Base-by-base conservation (phyloP, 2,888 invertebrate genomes). In the Nomada flava region DNA sequence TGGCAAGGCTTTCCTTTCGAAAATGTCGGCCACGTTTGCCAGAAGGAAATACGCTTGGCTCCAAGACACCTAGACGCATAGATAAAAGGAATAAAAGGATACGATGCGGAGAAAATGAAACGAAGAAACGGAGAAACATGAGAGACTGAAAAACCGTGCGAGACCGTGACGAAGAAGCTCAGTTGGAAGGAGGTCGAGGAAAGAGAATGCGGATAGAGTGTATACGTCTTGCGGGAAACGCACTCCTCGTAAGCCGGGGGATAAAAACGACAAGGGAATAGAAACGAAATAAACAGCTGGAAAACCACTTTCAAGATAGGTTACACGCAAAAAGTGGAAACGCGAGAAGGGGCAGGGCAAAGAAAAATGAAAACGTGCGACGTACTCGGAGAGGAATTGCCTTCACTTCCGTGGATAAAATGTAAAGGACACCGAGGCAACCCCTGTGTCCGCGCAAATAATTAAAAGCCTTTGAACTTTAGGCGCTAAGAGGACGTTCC, bases 61-160 rank as follows among this genome's bases (percentile, higher is more conserved):
- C 82, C 70, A 62, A 47, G 77, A 59, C 68, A 77, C 65, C 57
- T 59, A 81, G 83, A 81, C 82, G 71, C 63, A 74, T 80, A 85
- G 80, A 86, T 78, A 82, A 75, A 86, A 77, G 83, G 62, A 81
- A 55, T 26, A 71, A 77, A 85, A 67, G 77, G 76, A 84, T 59
- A 79, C 78, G 76, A 72, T 68, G 62, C 36, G 71, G 53, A 76
- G 73, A 75, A 79, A 80, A 79, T 63, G 82, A 80, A 69, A 69
- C 82, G 78, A 65, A 63, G 68, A 60, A 73, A 71, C 67, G 83
- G 64, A 80, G 84, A 80, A 85, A 86, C 84, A 81, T 79, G 83
- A 74, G 78, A 73, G 77, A 86, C 75, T 76, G 86, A 84, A 82
- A 84, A 83, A 79, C 77, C 62, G 60, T 60, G 29, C 44, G 82